These are phyloP conservation scores for Nematolebias whitei DNA, from an alignment of 2,113 vertebrate genomes.

Conservation along the genomic window DNA sequence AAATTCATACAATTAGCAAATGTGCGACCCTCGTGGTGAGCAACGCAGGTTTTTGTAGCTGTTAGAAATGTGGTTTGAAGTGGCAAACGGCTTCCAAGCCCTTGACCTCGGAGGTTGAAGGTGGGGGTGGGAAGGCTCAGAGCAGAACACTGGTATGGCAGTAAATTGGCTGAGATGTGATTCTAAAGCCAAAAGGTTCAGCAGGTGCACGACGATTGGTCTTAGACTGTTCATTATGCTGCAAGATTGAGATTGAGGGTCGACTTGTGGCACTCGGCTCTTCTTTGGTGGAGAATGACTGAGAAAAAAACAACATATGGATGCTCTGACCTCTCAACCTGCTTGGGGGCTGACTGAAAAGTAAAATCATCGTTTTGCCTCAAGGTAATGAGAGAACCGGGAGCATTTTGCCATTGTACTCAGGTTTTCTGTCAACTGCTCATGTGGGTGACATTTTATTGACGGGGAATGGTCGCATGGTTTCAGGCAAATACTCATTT, in stretches of 20 bases:
- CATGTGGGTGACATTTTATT: constrained; percentile 63
- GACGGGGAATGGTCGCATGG: constrained; percentile 40
- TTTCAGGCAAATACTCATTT: constrained; percentile 51
- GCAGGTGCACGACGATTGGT: constrained; percentile 41
- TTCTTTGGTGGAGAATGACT: constrained; percentile 44
- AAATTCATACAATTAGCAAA: constrained; percentile 55
- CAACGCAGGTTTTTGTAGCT: constrained; percentile 49
- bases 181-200: constrained; percentile 61
- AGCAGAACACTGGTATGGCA: constrained; percentile 29
- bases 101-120: constrained; percentile 45
- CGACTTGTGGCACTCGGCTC: constrained; percentile 48
- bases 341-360: constrained; percentile 35
- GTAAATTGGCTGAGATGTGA: constrained; percentile 59
- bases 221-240: constrained; percentile 55
- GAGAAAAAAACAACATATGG: constrained; percentile 49
- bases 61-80: constrained; percentile 57
- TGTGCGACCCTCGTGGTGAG: constrained; percentile 35
- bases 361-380: constrained; percentile 44
- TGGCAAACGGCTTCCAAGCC: constrained; percentile 55
- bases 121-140: neutral
- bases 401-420: constrained; percentile 39
- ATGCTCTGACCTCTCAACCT: constrained; percentile 59
- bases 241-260: constrained; percentile 54
- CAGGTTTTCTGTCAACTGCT: constrained; percentile 42
- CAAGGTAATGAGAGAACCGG: constrained; percentile 50